phyloP scores from a whole-genome alignment of 2,113 vertebrate species.

The Takifugu flavidus region DNA sequence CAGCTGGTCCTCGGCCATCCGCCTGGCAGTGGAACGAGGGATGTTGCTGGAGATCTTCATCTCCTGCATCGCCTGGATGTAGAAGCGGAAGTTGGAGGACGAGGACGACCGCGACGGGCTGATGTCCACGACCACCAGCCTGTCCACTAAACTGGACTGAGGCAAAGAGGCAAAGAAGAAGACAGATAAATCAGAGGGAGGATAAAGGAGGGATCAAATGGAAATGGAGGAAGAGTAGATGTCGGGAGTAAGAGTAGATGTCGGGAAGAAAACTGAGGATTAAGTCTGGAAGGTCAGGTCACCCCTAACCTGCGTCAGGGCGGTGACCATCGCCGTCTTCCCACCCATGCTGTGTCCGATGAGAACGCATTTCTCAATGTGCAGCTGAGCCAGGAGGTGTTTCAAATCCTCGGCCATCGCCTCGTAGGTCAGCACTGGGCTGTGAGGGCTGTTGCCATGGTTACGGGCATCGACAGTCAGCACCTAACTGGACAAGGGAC shows the following conservation, averaged over 20 bases:
- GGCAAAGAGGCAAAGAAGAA: slow-evolving; percentile 6
- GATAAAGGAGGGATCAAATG: neutral
- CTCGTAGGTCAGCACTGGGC: slow-evolving; percentile 81
- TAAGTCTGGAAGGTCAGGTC: slow-evolving; percentile 2
- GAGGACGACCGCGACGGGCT: slow-evolving; percentile 69
- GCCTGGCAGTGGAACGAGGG: slow-evolving; percentile 82
- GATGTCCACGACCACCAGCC: slow-evolving; percentile 87
- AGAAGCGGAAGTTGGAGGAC: slow-evolving; percentile 71
- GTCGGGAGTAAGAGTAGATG: neutral
- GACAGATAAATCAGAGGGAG: neutral
- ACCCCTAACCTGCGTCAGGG: slow-evolving; percentile 80
- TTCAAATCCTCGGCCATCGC: slow-evolving; percentile 85
- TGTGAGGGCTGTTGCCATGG: slow-evolving; percentile 89
- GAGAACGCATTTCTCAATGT: slow-evolving; percentile 82
- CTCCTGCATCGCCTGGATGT: slow-evolving; percentile 83
- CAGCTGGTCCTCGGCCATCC: slow-evolving; percentile 86
- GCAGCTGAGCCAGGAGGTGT: slow-evolving; percentile 80
- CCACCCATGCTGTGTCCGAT: slow-evolving; percentile 99
- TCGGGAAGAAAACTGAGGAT: neutral
- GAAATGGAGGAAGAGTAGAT: neutral
- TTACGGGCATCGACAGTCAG: slow-evolving; percentile 92
- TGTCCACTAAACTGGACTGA: slow-evolving; percentile 87
- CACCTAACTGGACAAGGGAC: slow-evolving; percentile 82
- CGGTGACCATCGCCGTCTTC: slow-evolving; percentile 88
- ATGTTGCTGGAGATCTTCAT: slow-evolving; percentile 77